phyloP scores from a whole-genome alignment of 2,113 vertebrate species.

The Ornithorhynchus anatinus region DNA sequence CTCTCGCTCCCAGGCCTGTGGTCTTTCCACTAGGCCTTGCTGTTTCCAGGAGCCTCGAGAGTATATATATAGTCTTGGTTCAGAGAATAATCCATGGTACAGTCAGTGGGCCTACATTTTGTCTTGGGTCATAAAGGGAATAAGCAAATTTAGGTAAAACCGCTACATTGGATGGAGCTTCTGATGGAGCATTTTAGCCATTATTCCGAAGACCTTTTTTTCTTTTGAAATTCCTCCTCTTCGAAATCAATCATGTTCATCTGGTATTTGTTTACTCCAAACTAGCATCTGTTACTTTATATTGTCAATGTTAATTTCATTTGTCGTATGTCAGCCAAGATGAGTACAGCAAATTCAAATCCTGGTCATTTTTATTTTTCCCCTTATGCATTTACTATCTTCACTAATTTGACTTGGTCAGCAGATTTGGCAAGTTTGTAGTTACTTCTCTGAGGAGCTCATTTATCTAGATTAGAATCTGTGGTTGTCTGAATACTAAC shows the following conservation, averaged over 20 bases:
- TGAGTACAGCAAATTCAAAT: slow-evolving; percentile 23
- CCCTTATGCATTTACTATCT: slow-evolving; percentile 37
- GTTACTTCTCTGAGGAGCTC: slow-evolving; percentile 54
- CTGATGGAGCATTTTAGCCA: not conserved
- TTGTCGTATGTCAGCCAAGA: slow-evolving; percentile 39
- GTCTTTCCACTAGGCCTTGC: no score
- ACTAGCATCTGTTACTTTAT: not conserved
- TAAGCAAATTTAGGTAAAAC: not conserved
- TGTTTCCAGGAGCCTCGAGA: no score
- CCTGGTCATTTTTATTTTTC: not conserved
- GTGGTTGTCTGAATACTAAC: slow-evolving; percentile 10
- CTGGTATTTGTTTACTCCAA: slow-evolving; percentile 17
- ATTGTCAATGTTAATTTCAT: slow-evolving; percentile 50
- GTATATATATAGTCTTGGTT: no score
- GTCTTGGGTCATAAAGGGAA: slow-evolving; percentile 4
- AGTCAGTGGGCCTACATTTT: slow-evolving; percentile 27
- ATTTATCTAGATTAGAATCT: slow-evolving; percentile 74
- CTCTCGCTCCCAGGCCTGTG: no score
- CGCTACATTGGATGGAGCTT: not conserved
- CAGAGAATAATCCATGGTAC: slow-evolving; percentile 48
- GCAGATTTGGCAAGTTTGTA: slow-evolving; percentile 50
- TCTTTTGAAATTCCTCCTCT: not conserved
- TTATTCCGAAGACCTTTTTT: slow-evolving; percentile 6
- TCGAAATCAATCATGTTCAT: slow-evolving; percentile 14
- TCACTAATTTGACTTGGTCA: slow-evolving; percentile 62